Conservation (phyloP, 2,113 vertebrate species). For the Daboia siamensis region DNA sequence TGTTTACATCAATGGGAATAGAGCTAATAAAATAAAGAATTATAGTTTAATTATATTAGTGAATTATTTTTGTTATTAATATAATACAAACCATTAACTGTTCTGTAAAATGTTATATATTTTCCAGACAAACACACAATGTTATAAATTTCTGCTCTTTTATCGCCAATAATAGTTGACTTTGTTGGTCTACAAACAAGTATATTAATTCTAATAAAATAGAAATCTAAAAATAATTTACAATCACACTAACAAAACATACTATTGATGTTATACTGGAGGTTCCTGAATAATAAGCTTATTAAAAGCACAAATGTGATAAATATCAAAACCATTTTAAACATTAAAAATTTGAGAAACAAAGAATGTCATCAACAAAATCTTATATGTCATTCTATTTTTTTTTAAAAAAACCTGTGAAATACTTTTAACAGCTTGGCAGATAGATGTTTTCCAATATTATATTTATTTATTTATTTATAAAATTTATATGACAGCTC, state of each 20-base stretch:
- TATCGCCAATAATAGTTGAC: not conserved
- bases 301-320: slow-evolving; percentile 43
- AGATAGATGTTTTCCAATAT: not conserved
- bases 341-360: slow-evolving; percentile 57
- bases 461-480: not conserved
- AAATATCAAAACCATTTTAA: slow-evolving; percentile 41
- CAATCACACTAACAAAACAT: slow-evolving; percentile 9
- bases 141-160: not conserved
- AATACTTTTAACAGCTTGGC: not conserved
- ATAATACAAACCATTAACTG: not conserved
- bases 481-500: not conserved
- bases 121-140: not conserved
- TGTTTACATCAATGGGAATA: not conserved
- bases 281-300: slow-evolving; percentile 31
- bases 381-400: slow-evolving; percentile 13
- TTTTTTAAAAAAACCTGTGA: slow-evolving; percentile 23
- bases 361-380: slow-evolving; percentile 35
- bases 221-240: not conserved
- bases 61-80: not conserved
- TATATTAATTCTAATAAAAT: not conserved
- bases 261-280: slow-evolving; percentile 7
- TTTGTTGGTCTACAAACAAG: not conserved
- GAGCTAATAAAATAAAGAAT: not conserved
- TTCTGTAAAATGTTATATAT: not conserved
- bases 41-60: not conserved